A percentile compares a stretch with the other conserved stretches of the same genome.
Evolutionary conservation across 2,797 vertebrate genomes (phyloP).

Genomic region (Rhabdophis nuchalis): DNA sequence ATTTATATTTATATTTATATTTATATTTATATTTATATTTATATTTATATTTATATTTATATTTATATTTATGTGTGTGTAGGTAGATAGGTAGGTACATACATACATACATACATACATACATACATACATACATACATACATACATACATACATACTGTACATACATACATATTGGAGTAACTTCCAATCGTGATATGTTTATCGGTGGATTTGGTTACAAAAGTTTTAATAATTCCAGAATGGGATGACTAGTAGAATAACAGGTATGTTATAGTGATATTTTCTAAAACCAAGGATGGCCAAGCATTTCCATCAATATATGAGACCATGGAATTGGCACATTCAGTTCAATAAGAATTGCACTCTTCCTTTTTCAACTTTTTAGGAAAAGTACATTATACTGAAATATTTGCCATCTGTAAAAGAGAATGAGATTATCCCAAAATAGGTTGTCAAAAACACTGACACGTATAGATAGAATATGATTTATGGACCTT

Average conservation of each 20-base stretch:
- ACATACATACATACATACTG: too few relatives aligned
- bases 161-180: too few relatives aligned
- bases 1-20: too few relatives aligned
- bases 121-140: too few relatives aligned
- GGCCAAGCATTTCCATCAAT: neutral
- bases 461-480: constrained; percentile 71
- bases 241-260: neutral
- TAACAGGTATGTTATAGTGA: neutral
- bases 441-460: constrained; percentile 70
- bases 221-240: neutral
- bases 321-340: neutral
- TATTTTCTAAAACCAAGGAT: neutral
- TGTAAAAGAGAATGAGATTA: constrained; percentile 68
- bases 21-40: too few relatives aligned
- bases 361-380: neutral
- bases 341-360: neutral
- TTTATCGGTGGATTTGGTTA: neutral
- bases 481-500: constrained; percentile 71
- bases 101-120: too few relatives aligned
- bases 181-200: neutral
- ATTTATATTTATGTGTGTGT: too few relatives aligned
- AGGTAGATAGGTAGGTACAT: too few relatives aligned
- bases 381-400: constrained; percentile 48
- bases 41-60: too few relatives aligned
- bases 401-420: constrained; percentile 53